Evolutionary conservation across 1,140 invertebrate genomes (phyloP).

Genomic region (Brachionus paranguensis): DNA sequence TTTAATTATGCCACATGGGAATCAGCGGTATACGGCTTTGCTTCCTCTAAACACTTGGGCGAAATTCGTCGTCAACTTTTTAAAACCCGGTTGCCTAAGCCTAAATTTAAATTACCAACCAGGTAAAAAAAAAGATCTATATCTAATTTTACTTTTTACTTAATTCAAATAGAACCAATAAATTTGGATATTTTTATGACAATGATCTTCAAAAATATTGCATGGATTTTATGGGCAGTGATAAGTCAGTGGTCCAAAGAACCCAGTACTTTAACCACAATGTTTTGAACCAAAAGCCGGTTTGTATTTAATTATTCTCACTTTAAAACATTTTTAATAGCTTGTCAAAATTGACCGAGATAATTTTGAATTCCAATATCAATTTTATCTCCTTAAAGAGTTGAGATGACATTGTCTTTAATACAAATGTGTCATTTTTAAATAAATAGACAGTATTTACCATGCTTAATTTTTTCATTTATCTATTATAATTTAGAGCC

Average conservation of each 20-base stretch:
- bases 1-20: constrained; percentile 74
- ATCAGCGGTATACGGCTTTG: constrained; percentile 68
- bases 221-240: constrained; percentile 74
- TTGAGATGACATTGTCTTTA: no score
- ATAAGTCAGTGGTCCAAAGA: constrained; percentile 69
- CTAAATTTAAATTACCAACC: constrained; percentile 58
- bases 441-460: no score
- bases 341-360: background rate
- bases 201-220: constrained; percentile 46
- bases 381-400: no score
- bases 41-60: constrained; percentile 62
- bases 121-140: constrained; percentile 40
- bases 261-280: constrained; percentile 70
- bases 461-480: no score
- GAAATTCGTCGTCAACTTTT: constrained; percentile 64
- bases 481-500: no score
- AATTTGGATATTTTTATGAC: constrained; percentile 30
- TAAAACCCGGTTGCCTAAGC: constrained; percentile 62
- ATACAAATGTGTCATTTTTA: no score
- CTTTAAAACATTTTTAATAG: background rate
- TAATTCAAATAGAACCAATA: background rate
- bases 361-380: background rate
- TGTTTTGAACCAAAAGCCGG: constrained; percentile 65
- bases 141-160: background rate
- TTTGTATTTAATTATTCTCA: constrained; percentile 44